phyloP scores from a whole-genome alignment of 2,888 invertebrate species.

The Scaptomyza reducta region DNA sequence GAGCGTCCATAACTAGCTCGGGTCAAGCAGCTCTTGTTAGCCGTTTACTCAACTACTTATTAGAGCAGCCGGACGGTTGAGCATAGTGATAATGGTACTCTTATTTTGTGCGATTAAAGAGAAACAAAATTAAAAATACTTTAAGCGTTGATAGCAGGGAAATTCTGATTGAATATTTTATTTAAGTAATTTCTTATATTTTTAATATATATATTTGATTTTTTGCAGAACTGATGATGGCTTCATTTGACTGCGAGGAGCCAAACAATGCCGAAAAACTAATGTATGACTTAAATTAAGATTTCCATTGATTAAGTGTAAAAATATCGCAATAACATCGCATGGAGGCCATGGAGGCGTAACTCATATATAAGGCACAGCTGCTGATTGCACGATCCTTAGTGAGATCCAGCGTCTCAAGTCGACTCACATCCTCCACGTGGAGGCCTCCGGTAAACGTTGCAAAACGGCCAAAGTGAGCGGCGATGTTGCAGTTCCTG shows the following conservation, averaged over 20 bases:
- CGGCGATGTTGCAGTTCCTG: slow-evolving; percentile 45
- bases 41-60: slow-evolving; percentile 20
- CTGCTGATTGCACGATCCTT: slow-evolving; percentile 45
- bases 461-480: slow-evolving; percentile 53
- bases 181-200: too few relatives aligned
- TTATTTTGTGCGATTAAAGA: too few relatives aligned
- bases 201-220: background rate
- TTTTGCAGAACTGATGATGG: slow-evolving; percentile 53
- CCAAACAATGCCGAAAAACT: slow-evolving; percentile 55
- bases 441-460: slow-evolving; percentile 58
- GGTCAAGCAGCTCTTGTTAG: slow-evolving; percentile 37
- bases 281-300: slow-evolving; percentile 53
- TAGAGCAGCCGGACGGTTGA: background rate
- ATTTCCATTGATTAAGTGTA: background rate
- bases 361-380: slow-evolving; percentile 44
- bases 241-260: slow-evolving; percentile 53
- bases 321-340: slow-evolving; percentile 38
- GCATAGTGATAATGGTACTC: background rate
- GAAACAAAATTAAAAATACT: background rate
- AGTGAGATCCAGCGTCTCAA: slow-evolving; percentile 53
- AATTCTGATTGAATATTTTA: background rate
- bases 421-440: slow-evolving; percentile 60
- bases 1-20: slow-evolving; percentile 17
- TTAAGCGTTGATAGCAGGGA: background rate
- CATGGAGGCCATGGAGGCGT: slow-evolving; percentile 61